Evolutionary conservation across 2,888 invertebrate genomes (phyloP), one percentile per base, ranked within the genome.

Genomic region (Phyllotreta striolata): DNA sequence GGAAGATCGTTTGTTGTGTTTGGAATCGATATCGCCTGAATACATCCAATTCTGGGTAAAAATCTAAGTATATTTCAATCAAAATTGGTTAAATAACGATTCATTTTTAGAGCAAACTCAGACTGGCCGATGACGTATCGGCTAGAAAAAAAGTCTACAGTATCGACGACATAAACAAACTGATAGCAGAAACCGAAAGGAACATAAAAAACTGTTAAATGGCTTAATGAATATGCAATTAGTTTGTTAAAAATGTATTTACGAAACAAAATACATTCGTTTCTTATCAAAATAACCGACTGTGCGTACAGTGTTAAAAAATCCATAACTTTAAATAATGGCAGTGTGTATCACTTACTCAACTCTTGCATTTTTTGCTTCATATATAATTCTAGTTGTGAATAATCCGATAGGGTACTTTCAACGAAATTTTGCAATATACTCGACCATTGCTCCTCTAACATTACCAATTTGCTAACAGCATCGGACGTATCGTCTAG

Each of bases 11-110:
- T 85, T 95, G 54, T 82, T 91, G 6, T 83, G 86, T 66, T 80
- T 94, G 63, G 91, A 94, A 79, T 85, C 91, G 0, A 79, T 91
- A 58, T 93, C 93, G 41, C 93, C 93, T 0, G 94, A 94, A 79
- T 94, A 94, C 76, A 86, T 87, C 24, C 85, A 88, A 71, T 89
- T 90, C 80, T 85, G 87, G 84, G 88, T 87, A 81, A 79, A 83
- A 40, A 40, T 35, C 8, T 38, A 44, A 34, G 8, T 10, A 56
- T 43, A 40, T 24, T n/a, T 44, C 10, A 10, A 55, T 43, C 37
- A 40, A 12, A 39, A 39, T 13, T 59, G 34, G 8, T 39, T 51
- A 10, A 37, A 39, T 37, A 61, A 49, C 41, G 51, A 55, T 52
- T 70, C 72, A 13, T 39, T 52, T 67, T 49, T 59, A 77, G 79